Evolutionary conservation across 1,140 invertebrate genomes (phyloP).

Genomic region (Diachasma alloeum): DNA sequence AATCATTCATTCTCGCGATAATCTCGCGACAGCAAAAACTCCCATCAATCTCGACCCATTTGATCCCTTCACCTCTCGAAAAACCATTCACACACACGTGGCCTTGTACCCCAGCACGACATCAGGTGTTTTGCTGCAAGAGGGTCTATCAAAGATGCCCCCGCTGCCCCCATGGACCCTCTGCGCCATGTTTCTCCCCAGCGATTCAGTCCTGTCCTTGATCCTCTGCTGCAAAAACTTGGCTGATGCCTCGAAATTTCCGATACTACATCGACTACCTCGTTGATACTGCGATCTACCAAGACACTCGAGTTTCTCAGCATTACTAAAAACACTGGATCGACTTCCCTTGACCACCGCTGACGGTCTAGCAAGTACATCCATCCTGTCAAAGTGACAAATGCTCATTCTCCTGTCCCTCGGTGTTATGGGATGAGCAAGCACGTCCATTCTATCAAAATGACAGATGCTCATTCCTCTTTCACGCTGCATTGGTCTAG

Average conservation of each 20-base stretch:
- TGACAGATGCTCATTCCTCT: constrained; percentile 55
- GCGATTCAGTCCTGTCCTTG: constrained; percentile 19
- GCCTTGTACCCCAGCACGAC: constrained; percentile 52
- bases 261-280: constrained; percentile 25
- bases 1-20: no score
- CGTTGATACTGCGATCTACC: constrained; percentile 25
- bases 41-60: no score
- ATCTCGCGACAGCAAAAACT: no score
- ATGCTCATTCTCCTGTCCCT: constrained; percentile 51
- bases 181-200: background rate
- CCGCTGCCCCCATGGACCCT: constrained; percentile 4
- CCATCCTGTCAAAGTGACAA: constrained; percentile 51
- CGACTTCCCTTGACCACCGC: constrained; percentile 38
- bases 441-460: constrained; percentile 47
- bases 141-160: constrained; percentile 42
- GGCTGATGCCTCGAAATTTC: constrained; percentile 10
- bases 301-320: constrained; percentile 44
- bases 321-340: constrained; percentile 42
- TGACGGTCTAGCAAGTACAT: constrained; percentile 43
- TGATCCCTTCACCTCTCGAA: background rate
- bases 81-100: constrained; percentile 47
- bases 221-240: constrained; percentile 22
- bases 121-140: constrained; percentile 52
- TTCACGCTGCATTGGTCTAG: constrained; percentile 38
- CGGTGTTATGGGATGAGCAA: constrained; percentile 37